Evolutionary conservation across 1,140 invertebrate genomes (phyloP), one percentile per base, ranked within the genome.

Genomic region (Ceratina calcarata): DNA sequence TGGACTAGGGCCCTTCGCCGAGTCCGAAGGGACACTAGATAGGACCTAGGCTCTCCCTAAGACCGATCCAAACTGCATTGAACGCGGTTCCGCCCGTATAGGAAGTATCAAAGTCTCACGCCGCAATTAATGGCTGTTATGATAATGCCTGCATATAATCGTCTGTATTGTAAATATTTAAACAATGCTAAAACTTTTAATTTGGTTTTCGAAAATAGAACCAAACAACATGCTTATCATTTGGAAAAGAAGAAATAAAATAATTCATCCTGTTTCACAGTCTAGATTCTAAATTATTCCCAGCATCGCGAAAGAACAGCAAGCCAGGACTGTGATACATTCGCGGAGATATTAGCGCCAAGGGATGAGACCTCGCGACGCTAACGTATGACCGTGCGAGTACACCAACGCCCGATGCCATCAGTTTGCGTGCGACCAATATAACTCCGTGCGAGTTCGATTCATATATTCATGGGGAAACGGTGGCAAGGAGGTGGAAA

Each of bases 381-480:
- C 68, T 86, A 85, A 88, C 80, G 86, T 90, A 89, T 80, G 87
- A 88, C 82, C 80, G 58, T 45, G 24, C 27, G 45, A 24, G 69
- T 82, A 78, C 81, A 80, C 55, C 77, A 81, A 78, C 69, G 76
- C 80, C 62, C 71, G 12, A 2, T 18, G 15, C 16, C 49, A 69
- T 7, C 22, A 32, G 53, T 55, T 70, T 53, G 53, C 12, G 24
- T 32, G 22, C 24, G 77, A 60, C 69, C 70, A 51, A 86, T 15
- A 27, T 75, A 85, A 80, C 79, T 81, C 74, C 58, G 80, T 83
- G 78, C 82, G 80, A 80, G 85, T 91, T 89, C 89, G 87, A 91
- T 91, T 91, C 89, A 91, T 91, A 90, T 92, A 92, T 92, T 92
- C 91, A 92, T 92, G 87, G 89, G 77, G 77, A 89, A 89, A 86